These are phyloP conservation scores for Engystomops pustulosus DNA, from an alignment of 2,113 vertebrate species.

Conservation along the genomic window DNA sequence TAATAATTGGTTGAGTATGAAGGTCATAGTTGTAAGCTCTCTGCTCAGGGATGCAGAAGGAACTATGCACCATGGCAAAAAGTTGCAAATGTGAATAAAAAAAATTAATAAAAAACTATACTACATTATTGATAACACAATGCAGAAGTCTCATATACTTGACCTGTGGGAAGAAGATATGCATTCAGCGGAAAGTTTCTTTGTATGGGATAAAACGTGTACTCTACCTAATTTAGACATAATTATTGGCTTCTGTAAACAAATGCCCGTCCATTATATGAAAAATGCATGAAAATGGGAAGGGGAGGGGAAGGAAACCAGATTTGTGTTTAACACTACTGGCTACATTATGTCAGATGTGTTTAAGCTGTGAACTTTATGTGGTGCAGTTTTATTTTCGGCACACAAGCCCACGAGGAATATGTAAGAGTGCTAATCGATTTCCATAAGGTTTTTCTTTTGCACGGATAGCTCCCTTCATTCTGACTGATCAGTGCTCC, in stretches of 20 bases:
- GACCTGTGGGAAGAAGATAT: too few species aligned
- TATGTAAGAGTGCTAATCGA: slow-evolving; percentile 51
- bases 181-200: too few species aligned
- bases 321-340: slow-evolving; percentile 1
- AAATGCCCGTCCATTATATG: not conserved
- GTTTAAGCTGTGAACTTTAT: slow-evolving; percentile 11
- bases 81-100: too few species aligned
- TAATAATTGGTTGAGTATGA: too few species aligned
- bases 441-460: slow-evolving; percentile 48
- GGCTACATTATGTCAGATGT: slow-evolving; percentile 46
- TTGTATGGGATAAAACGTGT: too few species aligned
- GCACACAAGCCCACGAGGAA: slow-evolving; percentile 37
- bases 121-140: too few species aligned
- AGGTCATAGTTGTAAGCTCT: too few species aligned
- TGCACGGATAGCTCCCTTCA: slow-evolving; percentile 9
- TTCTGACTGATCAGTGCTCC: slow-evolving; percentile 43
- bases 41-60: too few species aligned
- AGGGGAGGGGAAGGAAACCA: not conserved
- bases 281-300: too few species aligned
- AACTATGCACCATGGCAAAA: too few species aligned
- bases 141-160: too few species aligned
- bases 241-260: not conserved
- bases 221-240: not conserved
- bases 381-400: slow-evolving; percentile 40
- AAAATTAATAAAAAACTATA: too few species aligned